Base-by-base conservation (phyloP, 2,888 invertebrate species). In the Myathropa florea region DNA sequence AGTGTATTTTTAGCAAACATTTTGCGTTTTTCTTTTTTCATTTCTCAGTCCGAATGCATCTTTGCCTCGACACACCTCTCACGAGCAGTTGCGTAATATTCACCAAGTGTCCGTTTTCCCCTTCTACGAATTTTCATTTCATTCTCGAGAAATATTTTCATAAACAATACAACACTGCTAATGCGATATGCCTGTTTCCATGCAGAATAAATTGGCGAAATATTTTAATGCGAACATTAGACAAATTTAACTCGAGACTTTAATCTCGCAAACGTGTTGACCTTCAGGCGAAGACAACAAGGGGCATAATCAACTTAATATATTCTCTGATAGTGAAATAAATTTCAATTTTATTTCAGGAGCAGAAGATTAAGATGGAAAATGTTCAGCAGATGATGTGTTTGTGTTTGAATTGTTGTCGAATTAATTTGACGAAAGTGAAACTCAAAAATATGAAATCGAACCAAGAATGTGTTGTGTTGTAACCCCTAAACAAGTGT, bases 251-350 rank as follows among this genome's bases (percentile, higher is more conserved):
- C 46, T 9, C 33, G 28, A 26, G 39, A 14, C 39, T 39, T 39
- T 26, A 24, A 68, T 36, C 28, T n/a, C 28, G 18, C 14, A 1
- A 61, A 72, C 53, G 53, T 6, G 53, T 46, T 61, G 61, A 72
- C 72, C 72, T 72, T 72, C 61, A 72, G 61, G 53, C 53, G 24
- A 18, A 18, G 70, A 55, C 28, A 30, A 67, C 53, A 53, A 26
- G 21, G n/a, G n/a, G 30, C 21, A 57, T 57, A 57, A 68, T 68
- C 33, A 68, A 68, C 21, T 67, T 67, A 24, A 46, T 18, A 46
- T 55, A 57, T 57, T 68, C 46, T 26, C 23, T 36, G 59, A 70
- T 65, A 65, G 46, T n/a, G n/a, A 46, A 61, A 72, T 71, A 46
- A 28, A 60, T 28, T 70, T 12, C 1, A 23, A 59, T 57, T 28